Percentiles rank a stretch among this genome's conserved stretches.
These are phyloP conservation scores for Lycocorax pyrrhopterus DNA, from an alignment of 2,113 vertebrate genomes.

Conservation along the genomic window DNA sequence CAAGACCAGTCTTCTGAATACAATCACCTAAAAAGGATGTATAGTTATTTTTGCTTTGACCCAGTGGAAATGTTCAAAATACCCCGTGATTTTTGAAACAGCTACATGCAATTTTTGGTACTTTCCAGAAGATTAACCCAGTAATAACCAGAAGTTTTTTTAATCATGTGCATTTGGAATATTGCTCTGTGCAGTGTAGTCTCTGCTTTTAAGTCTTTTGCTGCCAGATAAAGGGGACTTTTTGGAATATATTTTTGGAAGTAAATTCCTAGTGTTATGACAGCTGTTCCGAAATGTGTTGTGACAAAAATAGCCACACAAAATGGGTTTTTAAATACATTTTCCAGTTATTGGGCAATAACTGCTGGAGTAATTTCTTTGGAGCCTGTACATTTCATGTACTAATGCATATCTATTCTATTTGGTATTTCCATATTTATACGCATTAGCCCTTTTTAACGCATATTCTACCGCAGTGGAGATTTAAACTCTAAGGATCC, in stretches of 20 bases:
- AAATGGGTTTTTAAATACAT: constrained; percentile 24
- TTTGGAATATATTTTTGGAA: neutral
- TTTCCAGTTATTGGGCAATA: constrained; percentile 41
- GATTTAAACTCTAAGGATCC: neutral
- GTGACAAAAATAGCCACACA: constrained; percentile 63
- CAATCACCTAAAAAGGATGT: constrained; percentile 67
- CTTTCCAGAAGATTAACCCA: constrained; percentile 72
- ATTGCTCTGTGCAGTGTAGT: neutral
- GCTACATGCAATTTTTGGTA: constrained; percentile 53
- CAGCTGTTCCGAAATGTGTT: constrained; percentile 63
- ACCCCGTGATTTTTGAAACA: constrained; percentile 46
- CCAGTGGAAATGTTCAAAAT: constrained; percentile 62
- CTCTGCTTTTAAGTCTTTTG: constrained; percentile 16
- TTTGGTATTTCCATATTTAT: neutral
- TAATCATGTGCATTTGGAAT: constrained; percentile 36
- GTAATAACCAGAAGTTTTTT: constrained; percentile 50
- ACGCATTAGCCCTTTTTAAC: neutral
- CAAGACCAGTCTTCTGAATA: constrained; percentile 55
- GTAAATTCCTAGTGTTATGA: constrained; percentile 53
- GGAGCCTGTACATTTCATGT: neutral
- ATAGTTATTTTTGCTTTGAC: constrained; percentile 53
- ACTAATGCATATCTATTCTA: neutral
- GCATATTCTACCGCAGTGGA: neutral
- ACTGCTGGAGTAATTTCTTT: neutral
- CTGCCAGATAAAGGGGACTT: constrained; percentile 43